Evolutionary conservation across 2,797 vertebrate genomes (phyloP).

Genomic region (Malacoctenus gilli): DNA sequence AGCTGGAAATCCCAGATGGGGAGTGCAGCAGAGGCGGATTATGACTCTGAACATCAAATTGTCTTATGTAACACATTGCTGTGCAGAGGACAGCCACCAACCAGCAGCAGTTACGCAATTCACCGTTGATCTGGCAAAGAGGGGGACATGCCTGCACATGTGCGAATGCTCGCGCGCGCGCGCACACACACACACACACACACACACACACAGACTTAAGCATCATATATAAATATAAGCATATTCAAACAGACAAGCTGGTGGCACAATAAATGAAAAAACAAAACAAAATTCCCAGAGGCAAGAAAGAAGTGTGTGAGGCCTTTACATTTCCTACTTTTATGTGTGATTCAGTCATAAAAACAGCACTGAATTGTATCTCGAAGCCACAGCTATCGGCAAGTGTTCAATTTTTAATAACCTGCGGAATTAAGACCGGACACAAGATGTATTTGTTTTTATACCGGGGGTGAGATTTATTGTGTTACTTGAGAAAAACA

Average conservation of each 20-base stretch:
- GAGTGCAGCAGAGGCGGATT: conserved; percentile 73
- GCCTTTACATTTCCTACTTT: too few species aligned
- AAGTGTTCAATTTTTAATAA: too few species aligned
- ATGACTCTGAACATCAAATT: conserved; percentile 79
- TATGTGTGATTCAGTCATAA: too few species aligned
- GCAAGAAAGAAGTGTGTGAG: too few species aligned
- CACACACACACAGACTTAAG: not conserved
- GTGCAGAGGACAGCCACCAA: conserved; percentile 69
- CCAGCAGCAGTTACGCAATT: conserved; percentile 76
- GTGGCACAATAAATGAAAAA: too few species aligned
- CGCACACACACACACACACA: conserved; percentile 12
- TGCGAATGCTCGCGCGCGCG: conserved; percentile 7
- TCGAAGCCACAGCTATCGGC: too few species aligned
- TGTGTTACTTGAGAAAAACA: too few species aligned
- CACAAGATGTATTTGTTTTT: too few species aligned
- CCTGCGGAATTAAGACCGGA: too few species aligned
- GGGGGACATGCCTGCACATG: conserved; percentile 33
- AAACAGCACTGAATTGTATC: too few species aligned
- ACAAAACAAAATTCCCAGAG: too few species aligned
- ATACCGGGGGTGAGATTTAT: too few species aligned
- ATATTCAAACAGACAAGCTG: not conserved
- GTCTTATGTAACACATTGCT: conserved; percentile 80
- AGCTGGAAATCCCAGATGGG: conserved; percentile 71
- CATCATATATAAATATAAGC: not conserved
- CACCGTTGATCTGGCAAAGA: conserved; percentile 63